Evolutionary conservation across 2,113 vertebrate genomes (phyloP).

Genomic region (Craseonycteris thonglongyai): DNA sequence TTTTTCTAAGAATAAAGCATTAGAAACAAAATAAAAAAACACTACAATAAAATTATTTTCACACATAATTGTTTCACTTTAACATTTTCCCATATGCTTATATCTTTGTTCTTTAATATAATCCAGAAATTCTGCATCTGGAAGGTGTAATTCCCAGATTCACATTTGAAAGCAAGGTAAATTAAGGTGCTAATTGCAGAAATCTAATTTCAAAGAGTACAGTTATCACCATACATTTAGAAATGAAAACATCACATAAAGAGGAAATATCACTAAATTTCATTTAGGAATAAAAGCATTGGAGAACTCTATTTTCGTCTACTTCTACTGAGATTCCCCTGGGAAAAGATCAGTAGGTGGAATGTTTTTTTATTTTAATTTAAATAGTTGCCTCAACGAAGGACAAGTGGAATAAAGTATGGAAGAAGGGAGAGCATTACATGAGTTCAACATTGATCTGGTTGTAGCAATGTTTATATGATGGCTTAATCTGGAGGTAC

Average conservation of each 20-base stretch:
- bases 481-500: background rate
- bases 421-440: background rate
- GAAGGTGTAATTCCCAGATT: slow-evolving; percentile 72
- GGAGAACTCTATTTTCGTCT: background rate
- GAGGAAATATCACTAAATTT: slow-evolving; percentile 23
- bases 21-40: background rate
- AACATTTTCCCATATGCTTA: slow-evolving; percentile 51
- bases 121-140: slow-evolving; percentile 73
- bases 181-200: slow-evolving; percentile 75
- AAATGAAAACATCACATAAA: slow-evolving; percentile 49
- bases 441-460: background rate
- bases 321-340: background rate
- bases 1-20: background rate
- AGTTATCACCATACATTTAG: slow-evolving; percentile 44
- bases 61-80: background rate
- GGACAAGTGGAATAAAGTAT: background rate
- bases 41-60: background rate
- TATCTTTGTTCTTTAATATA: slow-evolving; percentile 61
- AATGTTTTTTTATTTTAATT: background rate
- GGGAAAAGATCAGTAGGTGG: background rate
- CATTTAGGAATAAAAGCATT: background rate
- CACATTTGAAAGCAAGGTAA: slow-evolving; percentile 74
- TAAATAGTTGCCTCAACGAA: background rate
- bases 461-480: background rate
- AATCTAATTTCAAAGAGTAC: slow-evolving; percentile 75